Percentiles rank a stretch among this genome's conserved stretches.
phyloP scores from a whole-genome alignment of 2,888 invertebrate genomes.

The Mythimna vitellina region DNA sequence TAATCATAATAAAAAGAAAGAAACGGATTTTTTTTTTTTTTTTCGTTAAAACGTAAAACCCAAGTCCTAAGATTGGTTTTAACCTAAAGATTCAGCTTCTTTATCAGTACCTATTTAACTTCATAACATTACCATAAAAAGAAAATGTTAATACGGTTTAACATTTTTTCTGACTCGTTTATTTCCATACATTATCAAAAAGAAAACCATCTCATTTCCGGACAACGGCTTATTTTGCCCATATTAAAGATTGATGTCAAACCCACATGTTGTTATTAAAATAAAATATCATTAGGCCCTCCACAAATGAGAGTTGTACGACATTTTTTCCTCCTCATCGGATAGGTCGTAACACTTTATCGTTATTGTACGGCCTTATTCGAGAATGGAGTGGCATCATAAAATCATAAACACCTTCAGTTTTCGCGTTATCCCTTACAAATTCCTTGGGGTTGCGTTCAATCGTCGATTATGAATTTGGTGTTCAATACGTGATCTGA shows the following conservation, averaged over 20 bases:
- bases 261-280: constrained; percentile 72
- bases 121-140: constrained; percentile 13
- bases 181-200: constrained; percentile 25
- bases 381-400: constrained; percentile 81
- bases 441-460: constrained; percentile 74
- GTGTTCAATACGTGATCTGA: constrained; percentile 75
- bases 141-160: background rate
- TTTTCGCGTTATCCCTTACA: constrained; percentile 79
- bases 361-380: constrained; percentile 85
- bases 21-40: too few species aligned
- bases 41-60: too few species aligned
- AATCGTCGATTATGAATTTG: constrained; percentile 81
- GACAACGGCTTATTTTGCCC: constrained; percentile 43
- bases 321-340: constrained; percentile 77
- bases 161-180: constrained; percentile 16
- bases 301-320: constrained; percentile 70
- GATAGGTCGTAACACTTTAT: constrained; percentile 82
- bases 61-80: background rate
- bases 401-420: constrained; percentile 85
- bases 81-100: background rate
- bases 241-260: constrained; percentile 61
- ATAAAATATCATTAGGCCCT: constrained; percentile 79
- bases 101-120: constrained; percentile 3
- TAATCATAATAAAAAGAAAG: too few species aligned
- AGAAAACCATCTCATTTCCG: constrained; percentile 35